phyloP scores from a whole-genome alignment of 2,888 invertebrate genomes.

The Desoria tigrina region DNA sequence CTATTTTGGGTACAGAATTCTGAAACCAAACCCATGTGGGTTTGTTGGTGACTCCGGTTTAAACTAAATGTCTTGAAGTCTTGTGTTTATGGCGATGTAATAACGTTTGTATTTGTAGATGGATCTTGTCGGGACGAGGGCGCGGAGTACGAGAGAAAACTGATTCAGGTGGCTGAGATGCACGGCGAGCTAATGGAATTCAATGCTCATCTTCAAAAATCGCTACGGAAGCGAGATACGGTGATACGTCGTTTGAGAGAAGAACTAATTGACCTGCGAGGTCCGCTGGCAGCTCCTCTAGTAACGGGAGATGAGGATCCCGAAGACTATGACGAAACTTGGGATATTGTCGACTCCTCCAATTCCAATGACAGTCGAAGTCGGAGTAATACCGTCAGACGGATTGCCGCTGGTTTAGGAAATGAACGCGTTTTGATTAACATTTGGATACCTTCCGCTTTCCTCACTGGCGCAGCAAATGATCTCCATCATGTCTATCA shows the following conservation, averaged over 20 bases:
- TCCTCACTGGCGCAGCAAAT: constrained; percentile 71
- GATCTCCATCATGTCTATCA: constrained; percentile 87
- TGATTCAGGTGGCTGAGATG: constrained; percentile 92
- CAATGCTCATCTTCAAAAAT: constrained; percentile 76
- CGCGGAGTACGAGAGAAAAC: constrained; percentile 77
- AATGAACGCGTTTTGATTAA: constrained; percentile 65
- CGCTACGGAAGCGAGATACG: constrained; percentile 67
- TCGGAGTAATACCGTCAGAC: constrained; percentile 53
- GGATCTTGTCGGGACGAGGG: constrained; percentile 70
- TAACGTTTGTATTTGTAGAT: too few species aligned
- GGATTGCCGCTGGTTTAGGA: constrained; percentile 39
- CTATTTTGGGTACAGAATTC: too few species aligned
- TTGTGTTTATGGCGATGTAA: too few species aligned
- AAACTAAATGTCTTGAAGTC: too few species aligned
- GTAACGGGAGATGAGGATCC: constrained; percentile 50
- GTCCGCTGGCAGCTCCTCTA: constrained; percentile 61
- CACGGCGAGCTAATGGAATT: constrained; percentile 92
- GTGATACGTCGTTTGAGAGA: constrained; percentile 64
- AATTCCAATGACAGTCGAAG: constrained; percentile 58
- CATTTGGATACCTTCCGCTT: constrained; percentile 84
- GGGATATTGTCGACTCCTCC: constrained; percentile 57
- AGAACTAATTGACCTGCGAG: constrained; percentile 68
- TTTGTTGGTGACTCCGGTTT: too few species aligned
- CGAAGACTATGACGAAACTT: constrained; percentile 29
- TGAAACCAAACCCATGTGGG: too few species aligned